Percentiles rank a stretch among this genome's conserved stretches.
Conservation (phyloP, 2,113 vertebrate genomes). For the Andinoacara biseriatus region DNA sequence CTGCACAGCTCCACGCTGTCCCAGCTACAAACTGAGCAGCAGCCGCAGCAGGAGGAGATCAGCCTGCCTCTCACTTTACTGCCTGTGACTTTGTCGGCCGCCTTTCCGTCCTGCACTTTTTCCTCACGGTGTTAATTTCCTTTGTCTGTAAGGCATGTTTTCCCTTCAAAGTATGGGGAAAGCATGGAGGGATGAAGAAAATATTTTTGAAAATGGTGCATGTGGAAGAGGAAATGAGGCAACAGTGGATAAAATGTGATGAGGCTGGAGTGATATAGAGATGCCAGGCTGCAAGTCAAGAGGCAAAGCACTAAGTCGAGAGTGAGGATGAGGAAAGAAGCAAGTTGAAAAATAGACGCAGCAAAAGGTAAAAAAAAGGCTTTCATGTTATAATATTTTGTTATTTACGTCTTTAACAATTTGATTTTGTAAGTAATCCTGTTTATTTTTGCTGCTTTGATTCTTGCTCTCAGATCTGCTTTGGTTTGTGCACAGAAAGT, state of each 20-base stretch:
- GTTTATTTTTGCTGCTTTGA: slow-evolving; percentile 4
- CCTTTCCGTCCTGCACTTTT: slow-evolving; percentile 51
- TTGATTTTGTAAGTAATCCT: background rate
- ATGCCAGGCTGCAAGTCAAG: slow-evolving; percentile 68
- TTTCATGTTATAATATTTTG: slow-evolving; percentile 5
- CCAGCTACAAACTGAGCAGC: slow-evolving; percentile 37
- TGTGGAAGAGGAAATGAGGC: slow-evolving; percentile 53
- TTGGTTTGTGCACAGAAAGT: slow-evolving; percentile 53
- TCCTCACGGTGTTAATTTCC: slow-evolving; percentile 50
- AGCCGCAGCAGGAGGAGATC: slow-evolving; percentile 24
- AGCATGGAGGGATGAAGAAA: slow-evolving; percentile 49
- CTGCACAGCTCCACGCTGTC: slow-evolving; percentile 54
- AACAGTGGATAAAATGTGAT: slow-evolving; percentile 57
- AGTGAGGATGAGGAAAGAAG: slow-evolving; percentile 65
- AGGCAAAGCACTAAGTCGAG: slow-evolving; percentile 58
- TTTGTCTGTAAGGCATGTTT: slow-evolving; percentile 63
- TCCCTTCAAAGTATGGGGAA: slow-evolving; percentile 57
- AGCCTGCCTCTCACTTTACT: slow-evolving; percentile 46
- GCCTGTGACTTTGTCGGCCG: slow-evolving; percentile 50
- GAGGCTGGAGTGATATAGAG: slow-evolving; percentile 70
- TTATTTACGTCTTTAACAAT: background rate
- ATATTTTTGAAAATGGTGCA: slow-evolving; percentile 46
- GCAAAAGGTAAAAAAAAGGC: slow-evolving; percentile 66
- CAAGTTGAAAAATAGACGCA: slow-evolving; percentile 60
- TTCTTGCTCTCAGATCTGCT: slow-evolving; percentile 26